Conservation (phyloP, 1,140 invertebrate species). For the Aphaenogaster rudis region DNA sequence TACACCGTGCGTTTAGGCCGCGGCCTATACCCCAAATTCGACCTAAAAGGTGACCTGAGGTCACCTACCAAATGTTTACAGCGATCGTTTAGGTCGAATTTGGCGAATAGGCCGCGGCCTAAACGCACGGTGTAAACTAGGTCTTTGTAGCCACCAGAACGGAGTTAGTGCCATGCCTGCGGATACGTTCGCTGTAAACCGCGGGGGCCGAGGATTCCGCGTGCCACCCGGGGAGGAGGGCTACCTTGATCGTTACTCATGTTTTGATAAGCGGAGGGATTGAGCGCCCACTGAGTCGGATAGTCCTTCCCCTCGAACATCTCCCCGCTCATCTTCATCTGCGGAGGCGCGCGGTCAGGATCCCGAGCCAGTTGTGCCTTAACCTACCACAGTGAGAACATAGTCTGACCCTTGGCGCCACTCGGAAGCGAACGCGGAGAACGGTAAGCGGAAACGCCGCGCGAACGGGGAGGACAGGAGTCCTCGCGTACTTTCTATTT, state of each 20-base stretch:
- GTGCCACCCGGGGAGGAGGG: not conserved
- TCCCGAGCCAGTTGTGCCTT: constrained; percentile 29
- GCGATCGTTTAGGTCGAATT: too few species aligned
- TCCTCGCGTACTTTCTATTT: constrained; percentile 24
- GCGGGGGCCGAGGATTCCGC: not conserved
- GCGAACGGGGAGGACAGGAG: not conserved
- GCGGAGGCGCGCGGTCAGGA: constrained; percentile 13
- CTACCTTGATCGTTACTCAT: constrained; percentile 88
- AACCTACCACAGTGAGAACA: constrained; percentile 54
- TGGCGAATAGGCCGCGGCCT: too few species aligned
- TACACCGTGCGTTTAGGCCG: too few species aligned
- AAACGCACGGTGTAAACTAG: too few species aligned
- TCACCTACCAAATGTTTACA: too few species aligned
- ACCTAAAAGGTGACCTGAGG: too few species aligned
- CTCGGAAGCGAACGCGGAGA: constrained; percentile 3
- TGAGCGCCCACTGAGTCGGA: constrained; percentile 91
- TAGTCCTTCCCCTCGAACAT: constrained; percentile 88
- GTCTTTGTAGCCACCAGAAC: not conserved
- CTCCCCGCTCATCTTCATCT: constrained; percentile 83
- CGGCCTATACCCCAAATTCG: too few species aligned
- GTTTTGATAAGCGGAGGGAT: constrained; percentile 90
- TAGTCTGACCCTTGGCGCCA: not conserved
- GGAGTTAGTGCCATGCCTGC: not conserved
- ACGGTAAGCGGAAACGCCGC: not conserved
- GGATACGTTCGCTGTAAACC: not conserved